Conservation (phyloP, 2,797 vertebrate species). For the Vultur gryphus region DNA sequence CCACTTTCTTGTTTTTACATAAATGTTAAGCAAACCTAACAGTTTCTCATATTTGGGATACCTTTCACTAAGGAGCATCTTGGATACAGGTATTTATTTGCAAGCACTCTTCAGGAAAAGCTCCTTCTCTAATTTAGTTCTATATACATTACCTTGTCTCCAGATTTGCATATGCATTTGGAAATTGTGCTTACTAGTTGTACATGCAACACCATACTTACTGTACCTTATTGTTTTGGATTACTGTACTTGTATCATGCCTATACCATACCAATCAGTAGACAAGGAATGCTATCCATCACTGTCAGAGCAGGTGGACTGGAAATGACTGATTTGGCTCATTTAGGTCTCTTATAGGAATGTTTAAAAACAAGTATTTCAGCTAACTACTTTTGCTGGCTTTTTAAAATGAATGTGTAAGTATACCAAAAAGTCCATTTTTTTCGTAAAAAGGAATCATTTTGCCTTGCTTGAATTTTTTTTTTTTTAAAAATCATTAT, state of each 20-base stretch:
- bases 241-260: not conserved
- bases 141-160: not conserved
- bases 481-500: not conserved
- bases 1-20: not conserved
- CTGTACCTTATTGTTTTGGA: not conserved
- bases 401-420: not conserved
- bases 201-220: not conserved
- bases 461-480: not conserved
- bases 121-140: not conserved
- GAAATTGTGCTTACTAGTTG: not conserved
- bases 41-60: not conserved
- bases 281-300: not conserved
- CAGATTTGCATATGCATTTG: not conserved
- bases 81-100: not conserved
- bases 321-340: not conserved
- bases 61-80: not conserved
- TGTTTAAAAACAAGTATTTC: not conserved
- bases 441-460: not conserved
- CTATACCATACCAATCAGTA: not conserved
- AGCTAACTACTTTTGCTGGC: not conserved
- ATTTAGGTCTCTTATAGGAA: not conserved
- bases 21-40: not conserved
- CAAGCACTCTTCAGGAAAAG: not conserved
- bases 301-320: not conserved
- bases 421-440: accelerated